phyloP scores from a whole-genome alignment of 2,113 vertebrate genomes.

The Pelodiscus sinensis region DNA sequence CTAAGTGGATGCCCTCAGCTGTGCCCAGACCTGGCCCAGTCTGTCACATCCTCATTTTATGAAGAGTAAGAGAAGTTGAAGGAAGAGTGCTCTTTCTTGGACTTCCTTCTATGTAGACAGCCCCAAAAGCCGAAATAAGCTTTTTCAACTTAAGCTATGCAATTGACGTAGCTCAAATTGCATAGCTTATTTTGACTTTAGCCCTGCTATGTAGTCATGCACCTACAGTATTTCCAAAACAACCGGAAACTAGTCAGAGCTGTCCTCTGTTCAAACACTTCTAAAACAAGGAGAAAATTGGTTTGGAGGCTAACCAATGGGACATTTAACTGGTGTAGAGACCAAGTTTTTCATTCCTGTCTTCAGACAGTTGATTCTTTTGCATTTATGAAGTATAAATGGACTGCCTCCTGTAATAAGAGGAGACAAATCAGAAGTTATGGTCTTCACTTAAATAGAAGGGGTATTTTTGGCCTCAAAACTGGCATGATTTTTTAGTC shows the following conservation, averaged over 20 bases:
- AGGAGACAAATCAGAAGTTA: background rate
- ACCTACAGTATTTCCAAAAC: conserved; percentile 18
- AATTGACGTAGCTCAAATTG: too few species aligned
- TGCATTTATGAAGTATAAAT: background rate
- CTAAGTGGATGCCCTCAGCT: too few species aligned
- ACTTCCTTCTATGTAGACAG: too few species aligned
- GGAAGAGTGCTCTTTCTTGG: too few species aligned
- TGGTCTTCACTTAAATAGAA: background rate
- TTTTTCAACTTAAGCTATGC: too few species aligned
- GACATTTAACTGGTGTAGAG: background rate
- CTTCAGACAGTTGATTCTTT: background rate
- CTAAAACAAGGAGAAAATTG: background rate
- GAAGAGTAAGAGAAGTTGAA: too few species aligned
- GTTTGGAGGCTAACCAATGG: background rate
- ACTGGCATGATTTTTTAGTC: background rate
- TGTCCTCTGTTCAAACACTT: background rate
- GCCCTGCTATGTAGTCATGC: too few species aligned
- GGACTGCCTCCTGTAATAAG: background rate
- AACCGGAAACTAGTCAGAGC: background rate
- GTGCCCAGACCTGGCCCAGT: too few species aligned
- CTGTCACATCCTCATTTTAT: too few species aligned
- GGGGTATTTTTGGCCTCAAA: background rate
- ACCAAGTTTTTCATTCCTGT: background rate
- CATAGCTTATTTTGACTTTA: too few species aligned
- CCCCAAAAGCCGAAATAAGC: too few species aligned